A percentile compares a stretch with the other conserved stretches of the same genome.
These are phyloP conservation scores for Vicugna pacos DNA, from an alignment of 2,113 vertebrate genomes.

Conservation along the genomic window DNA sequence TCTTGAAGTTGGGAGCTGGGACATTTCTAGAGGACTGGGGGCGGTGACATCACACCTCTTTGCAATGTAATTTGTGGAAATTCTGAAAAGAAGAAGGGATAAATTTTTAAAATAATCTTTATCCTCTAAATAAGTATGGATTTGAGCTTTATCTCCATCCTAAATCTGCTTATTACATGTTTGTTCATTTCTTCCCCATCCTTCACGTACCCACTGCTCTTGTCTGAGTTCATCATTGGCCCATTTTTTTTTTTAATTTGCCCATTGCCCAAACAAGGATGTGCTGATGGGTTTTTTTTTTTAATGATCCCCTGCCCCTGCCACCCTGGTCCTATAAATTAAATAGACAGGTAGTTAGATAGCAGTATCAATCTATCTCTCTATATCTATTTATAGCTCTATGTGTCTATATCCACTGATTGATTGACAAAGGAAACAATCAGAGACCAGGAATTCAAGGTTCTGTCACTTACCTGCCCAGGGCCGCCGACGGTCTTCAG, in stretches of 20 bases:
- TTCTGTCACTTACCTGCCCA: neutral
- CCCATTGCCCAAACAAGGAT: no score
- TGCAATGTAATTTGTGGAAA: neutral
- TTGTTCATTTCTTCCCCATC: rapidly evolving
- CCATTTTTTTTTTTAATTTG: neutral
- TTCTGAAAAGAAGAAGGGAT: neutral
- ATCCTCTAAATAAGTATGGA: neutral
- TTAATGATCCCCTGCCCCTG: rapidly evolving
- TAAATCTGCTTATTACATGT: no score
- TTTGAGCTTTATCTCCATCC: neutral
- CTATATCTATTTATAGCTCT: no score
- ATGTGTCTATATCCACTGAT: neutral
- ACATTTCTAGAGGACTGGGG: neutral
- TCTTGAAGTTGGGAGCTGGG: neutral
- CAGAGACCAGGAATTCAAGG: neutral
- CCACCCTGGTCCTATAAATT: neutral
- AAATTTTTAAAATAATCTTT: neutral
- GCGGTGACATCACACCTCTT: neutral
- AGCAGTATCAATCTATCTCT: neutral
- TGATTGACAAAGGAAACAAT: neutral
- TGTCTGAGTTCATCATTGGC: neutral
- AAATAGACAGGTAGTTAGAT: neutral
- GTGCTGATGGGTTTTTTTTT: neutral
- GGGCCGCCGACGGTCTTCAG: neutral
- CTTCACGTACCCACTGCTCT: neutral